Evolutionary conservation across 2,113 vertebrate species (phyloP).

Genomic region (Alexandromys fortis): DNA sequence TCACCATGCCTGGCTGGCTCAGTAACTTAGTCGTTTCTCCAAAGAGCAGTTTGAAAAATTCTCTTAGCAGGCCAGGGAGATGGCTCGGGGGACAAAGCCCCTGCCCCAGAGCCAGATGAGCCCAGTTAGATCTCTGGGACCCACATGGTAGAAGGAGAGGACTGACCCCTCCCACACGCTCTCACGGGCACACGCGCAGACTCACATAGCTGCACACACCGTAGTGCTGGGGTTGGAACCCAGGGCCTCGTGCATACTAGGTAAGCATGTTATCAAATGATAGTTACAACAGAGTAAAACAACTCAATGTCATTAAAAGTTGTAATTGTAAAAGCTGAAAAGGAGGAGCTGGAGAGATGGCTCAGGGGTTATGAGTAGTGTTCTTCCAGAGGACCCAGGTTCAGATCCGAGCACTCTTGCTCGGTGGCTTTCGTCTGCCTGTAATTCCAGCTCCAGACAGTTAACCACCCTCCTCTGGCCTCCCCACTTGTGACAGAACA

Average conservation of each 20-base stretch:
- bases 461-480: background rate
- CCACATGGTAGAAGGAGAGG: background rate
- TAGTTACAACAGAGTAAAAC: background rate
- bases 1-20: background rate
- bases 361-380: background rate
- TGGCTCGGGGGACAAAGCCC: background rate
- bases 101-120: background rate
- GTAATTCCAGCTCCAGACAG: background rate
- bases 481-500: background rate
- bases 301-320: background rate
- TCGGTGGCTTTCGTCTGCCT: background rate
- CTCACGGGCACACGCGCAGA: background rate
- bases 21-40: background rate
- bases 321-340: background rate
- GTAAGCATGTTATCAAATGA: background rate
- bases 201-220: background rate
- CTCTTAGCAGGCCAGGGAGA: background rate
- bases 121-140: background rate
- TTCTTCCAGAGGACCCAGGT: background rate
- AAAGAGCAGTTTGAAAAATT: background rate
- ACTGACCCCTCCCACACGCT: rapidly evolving
- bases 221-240: background rate
- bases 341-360: background rate
- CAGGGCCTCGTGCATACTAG: background rate
- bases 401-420: background rate